Evolutionary conservation across 2,888 invertebrate genomes (phyloP).

Genomic region (Ophioninae sp.): DNA sequence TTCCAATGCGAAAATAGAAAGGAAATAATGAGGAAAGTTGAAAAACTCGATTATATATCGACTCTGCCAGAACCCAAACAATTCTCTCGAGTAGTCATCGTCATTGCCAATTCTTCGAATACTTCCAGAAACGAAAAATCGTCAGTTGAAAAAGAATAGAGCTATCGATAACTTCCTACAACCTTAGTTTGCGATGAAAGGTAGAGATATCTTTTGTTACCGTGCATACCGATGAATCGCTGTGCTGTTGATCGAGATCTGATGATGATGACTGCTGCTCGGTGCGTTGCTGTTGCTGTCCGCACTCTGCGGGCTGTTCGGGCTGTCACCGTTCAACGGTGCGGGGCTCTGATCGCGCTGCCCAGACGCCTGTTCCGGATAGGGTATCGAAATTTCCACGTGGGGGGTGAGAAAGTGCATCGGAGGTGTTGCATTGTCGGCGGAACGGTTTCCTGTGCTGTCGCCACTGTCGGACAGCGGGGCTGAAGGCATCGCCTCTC

Average conservation of each 20-base stretch:
- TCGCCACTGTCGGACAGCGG: conserved; percentile 93
- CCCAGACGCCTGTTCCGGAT: conserved; percentile 86
- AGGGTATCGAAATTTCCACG: conserved; percentile 94
- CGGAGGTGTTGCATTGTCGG: conserved; percentile 94
- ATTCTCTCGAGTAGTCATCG: not conserved
- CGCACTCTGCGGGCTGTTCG: conserved; percentile 90
- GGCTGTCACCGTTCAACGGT: conserved; percentile 87
- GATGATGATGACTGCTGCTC: conserved; percentile 86
- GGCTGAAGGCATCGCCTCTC: conserved; percentile 87
- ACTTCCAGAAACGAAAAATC: not conserved
- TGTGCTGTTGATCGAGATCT: conserved; percentile 80
- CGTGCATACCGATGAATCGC: conserved; percentile 75
- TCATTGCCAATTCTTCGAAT: not conserved
- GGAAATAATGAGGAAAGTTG: not conserved
- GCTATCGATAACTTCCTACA: not conserved
- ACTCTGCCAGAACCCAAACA: no score
- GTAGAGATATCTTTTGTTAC: not conserved
- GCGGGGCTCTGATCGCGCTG: conserved; percentile 76
- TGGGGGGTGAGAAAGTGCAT: conserved; percentile 96
- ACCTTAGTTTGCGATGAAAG: not conserved
- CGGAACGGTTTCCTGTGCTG: conserved; percentile 89
- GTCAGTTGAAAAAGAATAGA: not conserved
- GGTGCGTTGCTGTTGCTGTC: conserved; percentile 90
- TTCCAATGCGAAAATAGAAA: conserved; percentile 31
- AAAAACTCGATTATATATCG: no score